Base-by-base conservation (phyloP, 2,888 invertebrate species). In the Dynastes grantii region DNA sequence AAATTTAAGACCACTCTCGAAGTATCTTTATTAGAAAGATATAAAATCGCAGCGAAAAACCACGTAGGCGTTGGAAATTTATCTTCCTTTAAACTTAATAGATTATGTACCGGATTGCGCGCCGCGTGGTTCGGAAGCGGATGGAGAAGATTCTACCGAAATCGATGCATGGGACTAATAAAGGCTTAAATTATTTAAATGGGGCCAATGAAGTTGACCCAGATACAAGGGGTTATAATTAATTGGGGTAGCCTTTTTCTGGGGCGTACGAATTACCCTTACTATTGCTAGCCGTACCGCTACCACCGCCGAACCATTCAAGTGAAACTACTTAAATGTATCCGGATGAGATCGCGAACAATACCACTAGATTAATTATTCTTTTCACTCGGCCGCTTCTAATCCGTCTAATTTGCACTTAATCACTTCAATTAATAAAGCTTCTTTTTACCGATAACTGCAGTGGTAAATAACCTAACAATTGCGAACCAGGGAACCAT, bases 101-200 rank as follows among this genome's bases (percentile, higher is more conserved):
- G 58, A 73, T 73, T 73, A 73, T 58, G 58, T 58, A 37, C 61
- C 37, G 45, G 51, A 73, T 73, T 67, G 67, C 27, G 6, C 29
- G 53, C 49, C 16, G 58, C 13, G 13, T 37, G 73, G 40, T 58
- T 58, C 22, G 53, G 53, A 11, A 51, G 27, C 68, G 68, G 27
- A 49, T 16, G 49, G 65, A 37, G 27, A 9, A 37, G 64, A 45
- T 32, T n/a, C 64, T 29, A 11, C 53, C 73, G 58, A 58, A 73
- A 73, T 73, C 73, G 73, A 73, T 73, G 73, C 55, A 13, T 29
- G 73, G 58, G 73, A 58, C 73, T 73, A 73, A 73, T 73, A 73
- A 73, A 73, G 73, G 73, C 73, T 58, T 73, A 73, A 73, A 73
- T 73, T 73, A 73, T 73, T 73, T 73, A 73, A 73, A 73, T 73